These are phyloP conservation scores for Lophotis ruficrista DNA, from an alignment of 2,113 vertebrate genomes.

Conservation along the genomic window DNA sequence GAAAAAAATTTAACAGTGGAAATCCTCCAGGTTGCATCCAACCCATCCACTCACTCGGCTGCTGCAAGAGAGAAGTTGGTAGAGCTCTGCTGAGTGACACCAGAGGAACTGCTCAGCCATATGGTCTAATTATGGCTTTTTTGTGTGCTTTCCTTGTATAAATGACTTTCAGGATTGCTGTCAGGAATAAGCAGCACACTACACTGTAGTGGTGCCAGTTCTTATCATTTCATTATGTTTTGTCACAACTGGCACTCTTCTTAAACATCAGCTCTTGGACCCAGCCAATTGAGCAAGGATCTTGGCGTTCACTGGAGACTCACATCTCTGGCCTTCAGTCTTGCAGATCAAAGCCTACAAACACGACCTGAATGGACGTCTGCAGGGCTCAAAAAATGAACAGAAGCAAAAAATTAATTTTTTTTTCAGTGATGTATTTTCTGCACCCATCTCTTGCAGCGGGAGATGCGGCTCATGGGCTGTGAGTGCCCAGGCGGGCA, in stretches of 20 bases:
- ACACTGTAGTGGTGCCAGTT: conserved; percentile 7
- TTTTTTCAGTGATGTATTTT: background rate
- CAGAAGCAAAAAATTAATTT: background rate
- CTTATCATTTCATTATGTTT: background rate
- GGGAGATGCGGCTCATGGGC: accelerated
- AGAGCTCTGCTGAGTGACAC: background rate
- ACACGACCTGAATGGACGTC: accelerated
- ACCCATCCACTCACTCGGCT: background rate
- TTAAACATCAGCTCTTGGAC: background rate
- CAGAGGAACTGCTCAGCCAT: background rate
- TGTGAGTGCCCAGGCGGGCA: background rate
- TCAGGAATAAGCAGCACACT: background rate
- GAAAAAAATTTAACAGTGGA: background rate
- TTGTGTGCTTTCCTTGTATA: background rate
- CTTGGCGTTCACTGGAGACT: background rate
- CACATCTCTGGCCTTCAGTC: background rate
- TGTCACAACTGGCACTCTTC: background rate
- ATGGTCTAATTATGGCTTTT: conserved; percentile 17
- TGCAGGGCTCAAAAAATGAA: background rate
- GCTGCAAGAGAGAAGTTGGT: background rate
- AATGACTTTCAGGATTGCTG: conserved; percentile 18
- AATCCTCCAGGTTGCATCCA: background rate
- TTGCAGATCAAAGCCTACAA: background rate
- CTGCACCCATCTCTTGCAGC: background rate
- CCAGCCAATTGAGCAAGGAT: accelerated